A percentile compares a stretch with the other conserved stretches of the same genome.
These are phyloP conservation scores for Euleptes europaea DNA, from an alignment of 2,113 vertebrate species.

Conservation along the genomic window DNA sequence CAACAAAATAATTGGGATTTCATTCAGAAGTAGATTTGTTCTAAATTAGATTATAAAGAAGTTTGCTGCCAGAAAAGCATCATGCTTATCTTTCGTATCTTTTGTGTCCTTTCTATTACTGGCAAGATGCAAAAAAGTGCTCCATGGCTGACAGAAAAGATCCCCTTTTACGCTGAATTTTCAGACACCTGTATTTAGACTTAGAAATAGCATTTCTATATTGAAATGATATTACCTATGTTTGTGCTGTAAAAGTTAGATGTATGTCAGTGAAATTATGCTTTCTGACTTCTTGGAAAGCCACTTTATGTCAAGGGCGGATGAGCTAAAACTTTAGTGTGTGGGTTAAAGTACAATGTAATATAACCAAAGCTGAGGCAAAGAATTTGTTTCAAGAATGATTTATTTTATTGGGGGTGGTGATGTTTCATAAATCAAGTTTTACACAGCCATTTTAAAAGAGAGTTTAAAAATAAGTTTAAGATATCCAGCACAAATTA, in stretches of 20 bases:
- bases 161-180: not conserved
- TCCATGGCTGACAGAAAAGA: not conserved
- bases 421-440: constrained; percentile 50
- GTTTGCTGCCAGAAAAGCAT: not conserved
- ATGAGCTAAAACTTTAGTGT: not conserved
- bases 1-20: not conserved
- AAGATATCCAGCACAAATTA: constrained; percentile 54
- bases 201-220: constrained; percentile 5
- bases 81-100: not conserved
- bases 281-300: not conserved
- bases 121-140: not conserved
- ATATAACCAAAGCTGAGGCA: not conserved
- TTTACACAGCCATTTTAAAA: constrained; percentile 63
- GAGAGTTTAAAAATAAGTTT: constrained; percentile 75
- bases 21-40: not conserved
- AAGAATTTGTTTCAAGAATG: constrained; percentile 53
- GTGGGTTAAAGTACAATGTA: not conserved
- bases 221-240: not conserved
- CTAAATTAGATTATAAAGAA: not conserved
- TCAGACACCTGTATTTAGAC: constrained; percentile 2
- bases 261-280: not conserved
- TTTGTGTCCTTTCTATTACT: not conserved
- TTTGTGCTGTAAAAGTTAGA: not conserved
- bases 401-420: constrained; percentile 55
- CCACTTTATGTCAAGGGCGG: not conserved